Conservation (phyloP, 64 coral and sea anemone genomes). For the Montipora sp. region DNA sequence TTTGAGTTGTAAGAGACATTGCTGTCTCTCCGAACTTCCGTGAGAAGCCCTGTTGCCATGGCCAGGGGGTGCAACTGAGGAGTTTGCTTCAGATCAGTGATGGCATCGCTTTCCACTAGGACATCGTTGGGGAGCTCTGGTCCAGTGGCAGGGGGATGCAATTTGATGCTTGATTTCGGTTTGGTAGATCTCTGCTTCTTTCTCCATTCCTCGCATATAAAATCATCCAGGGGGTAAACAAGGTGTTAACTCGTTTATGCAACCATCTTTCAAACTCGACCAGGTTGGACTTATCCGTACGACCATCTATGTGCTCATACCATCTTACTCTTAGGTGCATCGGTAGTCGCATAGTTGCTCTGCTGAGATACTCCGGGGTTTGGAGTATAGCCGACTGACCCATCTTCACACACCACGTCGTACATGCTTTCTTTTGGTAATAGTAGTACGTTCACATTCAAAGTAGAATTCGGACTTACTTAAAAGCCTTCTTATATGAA, state of each 20-base stretch:
- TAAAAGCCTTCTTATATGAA: no score
- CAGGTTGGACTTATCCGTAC: background rate
- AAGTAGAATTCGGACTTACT: no score
- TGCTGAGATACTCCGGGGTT: slow-evolving; percentile 24
- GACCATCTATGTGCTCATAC: background rate
- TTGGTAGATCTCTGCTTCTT: no score
- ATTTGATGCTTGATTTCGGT: background rate
- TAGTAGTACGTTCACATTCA: background rate
- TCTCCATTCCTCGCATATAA: background rate
- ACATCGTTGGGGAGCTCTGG: background rate
- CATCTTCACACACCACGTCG: slow-evolving; percentile 2
- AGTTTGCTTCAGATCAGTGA: no score
- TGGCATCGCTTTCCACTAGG: no score
- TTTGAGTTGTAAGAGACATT: no score
- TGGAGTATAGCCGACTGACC: slow-evolving; percentile 13
- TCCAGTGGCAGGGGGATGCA: background rate
- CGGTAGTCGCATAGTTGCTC: slow-evolving; percentile 6
- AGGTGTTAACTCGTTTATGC: background rate
- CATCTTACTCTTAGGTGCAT: no score
- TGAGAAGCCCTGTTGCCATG: no score
- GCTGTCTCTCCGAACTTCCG: no score
- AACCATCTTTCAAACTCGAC: slow-evolving; percentile 19
- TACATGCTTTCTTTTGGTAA: background rate
- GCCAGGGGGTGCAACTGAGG: no score
- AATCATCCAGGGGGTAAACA: slow-evolving; percentile 36